Conservation (phyloP, 1,140 invertebrate genomes). For the Drosophila tristis region DNA sequence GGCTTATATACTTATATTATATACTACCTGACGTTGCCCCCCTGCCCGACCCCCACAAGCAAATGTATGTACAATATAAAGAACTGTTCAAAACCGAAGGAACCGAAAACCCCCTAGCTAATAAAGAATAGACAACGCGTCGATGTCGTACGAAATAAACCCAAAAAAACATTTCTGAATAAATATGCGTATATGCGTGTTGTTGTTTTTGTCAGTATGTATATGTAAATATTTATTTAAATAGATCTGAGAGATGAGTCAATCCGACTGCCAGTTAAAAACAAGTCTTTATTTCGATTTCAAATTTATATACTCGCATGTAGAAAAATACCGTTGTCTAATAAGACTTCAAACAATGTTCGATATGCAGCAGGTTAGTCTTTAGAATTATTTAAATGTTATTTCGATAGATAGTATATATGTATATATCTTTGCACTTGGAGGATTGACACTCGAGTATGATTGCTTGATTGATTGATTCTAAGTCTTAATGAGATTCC, state of each 20-base stretch:
- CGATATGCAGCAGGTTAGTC: conserved; percentile 2
- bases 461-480: conserved; percentile 30
- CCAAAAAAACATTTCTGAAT: conserved; percentile 22
- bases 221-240: not conserved
- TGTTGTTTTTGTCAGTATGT: not conserved
- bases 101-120: conserved; percentile 30
- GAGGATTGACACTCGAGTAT: conserved; percentile 32
- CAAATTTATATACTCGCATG: not conserved
- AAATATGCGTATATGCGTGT: not conserved
- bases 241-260: conserved; percentile 1
- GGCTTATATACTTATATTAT: conserved; percentile 64
- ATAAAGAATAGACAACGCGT: conserved; percentile 27
- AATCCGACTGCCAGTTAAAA: conserved; percentile 12
- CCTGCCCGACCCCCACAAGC: conserved; percentile 5
- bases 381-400: not conserved
- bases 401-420: not conserved
- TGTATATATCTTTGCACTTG: conserved; percentile 5
- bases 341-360: not conserved
- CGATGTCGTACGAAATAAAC: conserved; percentile 29
- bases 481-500: conserved; percentile 29
- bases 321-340: conserved; percentile 33
- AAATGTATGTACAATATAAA: conserved; percentile 37
- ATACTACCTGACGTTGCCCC: conserved; percentile 25
- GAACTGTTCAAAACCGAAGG: conserved; percentile 36
- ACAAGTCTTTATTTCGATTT: conserved; percentile 37